Base-by-base conservation (phyloP, 2,888 invertebrate genomes). In the Chalcosyrphus nemorum region DNA sequence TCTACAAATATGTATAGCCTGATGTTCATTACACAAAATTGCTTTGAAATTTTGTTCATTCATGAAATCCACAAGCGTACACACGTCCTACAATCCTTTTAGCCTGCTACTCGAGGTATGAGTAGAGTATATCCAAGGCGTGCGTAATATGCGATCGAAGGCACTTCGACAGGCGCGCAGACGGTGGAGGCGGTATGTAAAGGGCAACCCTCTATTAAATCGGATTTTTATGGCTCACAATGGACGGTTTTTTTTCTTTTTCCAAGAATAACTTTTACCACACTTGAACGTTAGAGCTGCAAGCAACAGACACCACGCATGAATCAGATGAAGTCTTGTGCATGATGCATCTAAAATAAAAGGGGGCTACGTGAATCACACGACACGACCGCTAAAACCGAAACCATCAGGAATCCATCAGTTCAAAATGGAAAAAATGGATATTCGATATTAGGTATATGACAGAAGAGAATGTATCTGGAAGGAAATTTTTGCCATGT, bases 181-280 rank as follows among this genome's bases (percentile, higher is more conserved):
- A 15, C 32, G 41, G 13, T 19, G n/a, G n/a, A n/a, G n/a, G n/a
- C n/a, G n/a, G n/a, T n/a, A n/a, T n/a, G 41, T n/a, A 19, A 7
- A 19, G 24, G 38, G 15, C 24, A 71, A 63, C 29, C 47, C 27
- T 47, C 56, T 61, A 24, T 57, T 56, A 78, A 72, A 61, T 35
- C 54, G 45, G 27, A 57, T 63, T 68, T 47, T 68, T 81, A 70
- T 65, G 19, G 50, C 24, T 68, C 27, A 78, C 65, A 61, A 80
- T 65, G 63, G 63, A n/a, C 2, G 27, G 3, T 29, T 29, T 29
- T 29, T 29, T 29, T 29, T 29, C 6, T 29, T 29, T 38, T 72
- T 76, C 71, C 71, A 71, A 81, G 81, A 81, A 76, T 76, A 81
- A 76, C 71, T 72, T 66, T 71, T 66, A 71, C 71, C 70, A 24